These are phyloP conservation scores for Eremophila alpestris DNA, from an alignment of 2,797 vertebrate genomes.

Conservation along the genomic window DNA sequence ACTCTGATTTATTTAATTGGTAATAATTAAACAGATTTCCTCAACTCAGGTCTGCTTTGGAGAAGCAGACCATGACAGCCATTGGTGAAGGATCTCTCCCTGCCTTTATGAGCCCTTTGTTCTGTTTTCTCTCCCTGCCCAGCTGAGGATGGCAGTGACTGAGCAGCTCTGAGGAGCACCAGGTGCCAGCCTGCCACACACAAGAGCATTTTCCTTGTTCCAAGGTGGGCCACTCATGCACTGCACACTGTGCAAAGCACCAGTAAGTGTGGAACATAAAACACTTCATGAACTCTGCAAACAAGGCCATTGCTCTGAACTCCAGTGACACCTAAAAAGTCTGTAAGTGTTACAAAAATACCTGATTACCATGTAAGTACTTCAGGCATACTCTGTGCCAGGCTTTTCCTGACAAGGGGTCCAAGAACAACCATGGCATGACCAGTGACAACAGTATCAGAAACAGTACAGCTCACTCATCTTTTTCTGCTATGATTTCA, in stretches of 20 bases:
- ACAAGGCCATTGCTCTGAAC: not conserved
- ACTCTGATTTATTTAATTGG: not conserved
- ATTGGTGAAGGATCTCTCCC: not conserved
- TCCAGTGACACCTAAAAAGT: not conserved
- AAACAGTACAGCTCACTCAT: not conserved
- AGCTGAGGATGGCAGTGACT: not conserved
- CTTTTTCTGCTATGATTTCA: not conserved
- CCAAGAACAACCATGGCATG: not conserved
- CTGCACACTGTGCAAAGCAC: not conserved
- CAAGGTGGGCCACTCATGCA: not conserved
- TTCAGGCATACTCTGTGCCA: not conserved
- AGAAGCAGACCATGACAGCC: too few relatives aligned
- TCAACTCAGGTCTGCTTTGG: not conserved
- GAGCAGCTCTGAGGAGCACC: not conserved
- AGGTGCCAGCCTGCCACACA: not conserved
- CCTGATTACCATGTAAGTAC: fast-evolving
- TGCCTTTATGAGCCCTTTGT: not conserved
- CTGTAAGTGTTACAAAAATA: not conserved
- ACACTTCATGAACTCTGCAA: not conserved
- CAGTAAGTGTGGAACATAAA: not conserved
- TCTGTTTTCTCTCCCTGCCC: not conserved
- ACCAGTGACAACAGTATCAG: not conserved
- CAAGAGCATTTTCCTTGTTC: fast-evolving
- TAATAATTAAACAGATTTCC: not conserved
- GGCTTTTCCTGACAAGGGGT: not conserved